Evolutionary conservation across 2,797 vertebrate genomes (phyloP).

Genomic region (Hemitrygon akajei): DNA sequence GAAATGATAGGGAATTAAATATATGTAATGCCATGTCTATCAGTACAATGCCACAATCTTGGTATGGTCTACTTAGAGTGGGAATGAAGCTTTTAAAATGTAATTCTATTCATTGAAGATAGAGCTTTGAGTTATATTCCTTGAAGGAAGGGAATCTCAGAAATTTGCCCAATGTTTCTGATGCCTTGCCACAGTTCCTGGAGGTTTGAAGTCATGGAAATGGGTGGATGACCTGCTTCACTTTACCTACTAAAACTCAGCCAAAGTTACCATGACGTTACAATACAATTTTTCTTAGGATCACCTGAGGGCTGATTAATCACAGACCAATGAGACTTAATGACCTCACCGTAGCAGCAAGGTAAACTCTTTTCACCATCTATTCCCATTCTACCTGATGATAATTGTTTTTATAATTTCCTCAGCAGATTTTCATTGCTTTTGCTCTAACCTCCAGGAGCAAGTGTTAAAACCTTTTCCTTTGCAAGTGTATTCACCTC

Average conservation of each 20-base stretch:
- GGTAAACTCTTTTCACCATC: neutral
- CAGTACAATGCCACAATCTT: neutral
- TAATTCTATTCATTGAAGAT: neutral
- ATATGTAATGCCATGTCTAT: too few relatives aligned
- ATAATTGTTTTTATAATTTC: neutral
- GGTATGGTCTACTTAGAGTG: neutral
- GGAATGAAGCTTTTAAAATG: neutral
- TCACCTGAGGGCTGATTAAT: neutral
- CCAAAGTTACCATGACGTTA: neutral
- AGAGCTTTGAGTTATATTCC: neutral
- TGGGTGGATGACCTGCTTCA: neutral
- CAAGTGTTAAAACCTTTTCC: neutral
- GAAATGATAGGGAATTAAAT: neutral
- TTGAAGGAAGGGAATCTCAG: neutral
- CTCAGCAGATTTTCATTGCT: too few relatives aligned
- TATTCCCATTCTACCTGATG: neutral
- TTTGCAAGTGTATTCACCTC: neutral
- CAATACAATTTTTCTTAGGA: neutral
- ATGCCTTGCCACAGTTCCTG: neutral
- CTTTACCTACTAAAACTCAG: neutral
- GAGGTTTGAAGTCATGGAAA: neutral
- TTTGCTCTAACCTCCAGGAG: neutral
- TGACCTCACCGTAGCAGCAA: neutral
- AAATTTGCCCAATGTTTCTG: neutral
- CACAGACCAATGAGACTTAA: neutral